phyloP scores from a whole-genome alignment of 2,797 vertebrate genomes.

The Pempheris klunzingeri region DNA sequence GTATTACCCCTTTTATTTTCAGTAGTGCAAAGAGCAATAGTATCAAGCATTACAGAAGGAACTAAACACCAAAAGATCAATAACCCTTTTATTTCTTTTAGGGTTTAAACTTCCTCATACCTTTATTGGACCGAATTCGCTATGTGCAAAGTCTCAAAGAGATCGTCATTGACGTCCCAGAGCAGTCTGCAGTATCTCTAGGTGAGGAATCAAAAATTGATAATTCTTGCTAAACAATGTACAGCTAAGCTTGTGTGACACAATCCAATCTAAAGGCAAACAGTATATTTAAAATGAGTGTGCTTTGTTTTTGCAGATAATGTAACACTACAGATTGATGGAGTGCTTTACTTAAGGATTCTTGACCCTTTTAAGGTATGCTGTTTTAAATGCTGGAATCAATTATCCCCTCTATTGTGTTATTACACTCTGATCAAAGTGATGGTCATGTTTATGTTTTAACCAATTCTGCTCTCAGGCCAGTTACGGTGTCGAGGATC shows the following conservation, averaged over 20 bases:
- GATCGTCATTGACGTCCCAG: conserved; percentile 97
- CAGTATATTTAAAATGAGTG: neutral
- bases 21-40: neutral
- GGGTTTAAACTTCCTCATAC: conserved; percentile 97
- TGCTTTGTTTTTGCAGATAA: conserved; percentile 87
- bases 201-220: conserved; percentile 69
- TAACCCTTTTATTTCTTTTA: conserved; percentile 57
- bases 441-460: neutral
- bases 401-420: neutral
- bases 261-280: no score
- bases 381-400: neutral
- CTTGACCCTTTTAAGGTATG: conserved; percentile 95
- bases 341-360: conserved; percentile 96
- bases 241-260: neutral
- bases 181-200: conserved; percentile 95
- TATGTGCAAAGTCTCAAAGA: conserved; percentile 98
- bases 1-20: conserved; percentile 70
- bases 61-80: neutral
- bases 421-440: neutral
- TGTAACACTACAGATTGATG: conserved; percentile 96
- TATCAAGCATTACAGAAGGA: neutral
- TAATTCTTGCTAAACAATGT: neutral
- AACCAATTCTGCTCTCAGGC: conserved; percentile 82
- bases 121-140: conserved; percentile 91
- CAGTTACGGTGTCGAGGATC: conserved; percentile 97